phyloP scores from a whole-genome alignment of 2,113 vertebrate genomes.

The Herpetotheres cachinnans region DNA sequence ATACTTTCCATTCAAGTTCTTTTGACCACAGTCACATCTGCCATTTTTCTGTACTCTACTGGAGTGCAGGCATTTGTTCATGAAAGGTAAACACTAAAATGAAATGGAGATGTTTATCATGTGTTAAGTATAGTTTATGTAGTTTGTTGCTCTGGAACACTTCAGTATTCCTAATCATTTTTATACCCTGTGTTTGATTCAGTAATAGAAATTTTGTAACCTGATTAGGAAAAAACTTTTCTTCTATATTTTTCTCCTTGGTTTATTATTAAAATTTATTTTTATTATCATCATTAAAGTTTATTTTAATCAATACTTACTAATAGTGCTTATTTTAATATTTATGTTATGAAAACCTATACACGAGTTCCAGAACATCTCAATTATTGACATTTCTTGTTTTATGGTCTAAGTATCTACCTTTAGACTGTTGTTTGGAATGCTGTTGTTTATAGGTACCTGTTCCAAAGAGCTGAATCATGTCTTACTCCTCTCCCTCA shows the following conservation, averaged over 20 bases:
- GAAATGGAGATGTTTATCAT: not conserved
- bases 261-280: not conserved
- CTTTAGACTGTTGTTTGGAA: not conserved
- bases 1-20: slow-evolving; percentile 90
- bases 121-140: not conserved
- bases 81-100: slow-evolving; percentile 77
- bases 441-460: not conserved
- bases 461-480: not conserved
- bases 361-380: not conserved
- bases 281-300: not conserved
- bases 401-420: not conserved
- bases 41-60: slow-evolving; percentile 84
- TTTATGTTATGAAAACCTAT: not conserved
- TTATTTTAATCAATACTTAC: not conserved
- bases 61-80: slow-evolving; percentile 85
- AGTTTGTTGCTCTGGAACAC: not conserved
- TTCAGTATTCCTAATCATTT: not conserved
- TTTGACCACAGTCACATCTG: slow-evolving; percentile 84
- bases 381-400: not conserved
- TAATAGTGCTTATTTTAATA: not conserved
- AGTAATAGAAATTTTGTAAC: not conserved
- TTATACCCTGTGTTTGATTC: not conserved
- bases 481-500: not conserved
- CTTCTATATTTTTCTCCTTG: not conserved
- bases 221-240: not conserved